Percentiles rank a stretch among this genome's conserved stretches.
Evolutionary conservation across 2,797 vertebrate genomes (phyloP).

Genomic region (Macroramphosus scolopax): DNA sequence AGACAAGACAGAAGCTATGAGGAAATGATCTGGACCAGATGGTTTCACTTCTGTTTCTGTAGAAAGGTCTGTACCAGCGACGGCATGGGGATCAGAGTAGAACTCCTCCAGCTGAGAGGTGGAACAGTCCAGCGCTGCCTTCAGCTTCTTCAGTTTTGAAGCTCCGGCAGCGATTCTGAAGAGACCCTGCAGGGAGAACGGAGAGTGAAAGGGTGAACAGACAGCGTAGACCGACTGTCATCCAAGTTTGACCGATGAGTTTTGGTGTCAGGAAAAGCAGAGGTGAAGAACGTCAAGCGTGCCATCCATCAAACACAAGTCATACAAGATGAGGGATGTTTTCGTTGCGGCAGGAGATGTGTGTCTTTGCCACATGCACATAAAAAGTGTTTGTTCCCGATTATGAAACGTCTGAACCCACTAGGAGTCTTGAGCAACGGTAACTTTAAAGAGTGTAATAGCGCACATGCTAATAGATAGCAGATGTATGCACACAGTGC

Average conservation of each 20-base stretch:
- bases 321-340: too few species aligned
- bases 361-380: too few species aligned
- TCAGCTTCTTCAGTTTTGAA: constrained; percentile 96
- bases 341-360: too few species aligned
- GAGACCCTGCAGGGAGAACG: constrained; percentile 80
- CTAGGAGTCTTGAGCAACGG: constrained; percentile 22
- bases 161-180: constrained; percentile 97
- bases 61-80: constrained; percentile 82
- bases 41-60: constrained; percentile 11
- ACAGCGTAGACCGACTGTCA: too few species aligned
- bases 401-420: constrained; percentile 13
- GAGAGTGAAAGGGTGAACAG: background rate
- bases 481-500: constrained; percentile 44
- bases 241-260: too few species aligned
- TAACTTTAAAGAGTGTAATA: constrained; percentile 38
- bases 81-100: constrained; percentile 97
- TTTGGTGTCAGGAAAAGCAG: too few species aligned
- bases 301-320: too few species aligned
- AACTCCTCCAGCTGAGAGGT: constrained; percentile 96
- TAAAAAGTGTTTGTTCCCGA: constrained; percentile 26
- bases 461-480: constrained; percentile 42
- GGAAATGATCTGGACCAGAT: constrained; percentile 16
- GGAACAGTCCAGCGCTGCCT: constrained; percentile 96
- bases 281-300: too few species aligned
- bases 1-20: constrained; percentile 21